These are phyloP conservation scores for Melanotaenia duboulayi DNA, from an alignment of 2,113 vertebrate genomes.

Conservation along the genomic window DNA sequence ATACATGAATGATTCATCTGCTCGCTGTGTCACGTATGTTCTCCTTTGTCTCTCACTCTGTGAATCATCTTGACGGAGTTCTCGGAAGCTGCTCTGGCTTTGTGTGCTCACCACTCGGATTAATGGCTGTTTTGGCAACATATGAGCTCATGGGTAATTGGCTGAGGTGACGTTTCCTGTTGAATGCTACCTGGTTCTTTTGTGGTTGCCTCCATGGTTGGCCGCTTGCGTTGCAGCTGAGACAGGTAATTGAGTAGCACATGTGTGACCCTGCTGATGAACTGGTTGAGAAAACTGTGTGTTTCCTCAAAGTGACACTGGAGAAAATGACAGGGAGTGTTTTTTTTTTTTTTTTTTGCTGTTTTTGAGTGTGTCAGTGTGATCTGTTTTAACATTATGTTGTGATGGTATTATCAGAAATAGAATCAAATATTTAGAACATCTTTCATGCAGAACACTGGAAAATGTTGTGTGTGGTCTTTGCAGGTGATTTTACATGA, in stretches of 20 bases:
- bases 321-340: constrained; percentile 36
- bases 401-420: not conserved
- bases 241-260: constrained; percentile 72
- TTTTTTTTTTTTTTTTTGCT: not conserved
- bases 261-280: constrained; percentile 58
- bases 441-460: no score
- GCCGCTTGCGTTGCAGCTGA: constrained; percentile 43
- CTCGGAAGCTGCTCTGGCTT: constrained; percentile 34
- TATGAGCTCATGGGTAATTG: constrained; percentile 79
- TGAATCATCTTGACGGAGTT: constrained; percentile 40
- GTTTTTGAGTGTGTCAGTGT: not conserved
- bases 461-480: no score
- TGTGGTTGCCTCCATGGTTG: constrained; percentile 63
- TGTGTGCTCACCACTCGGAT: constrained; percentile 74
- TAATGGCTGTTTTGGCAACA: constrained; percentile 84
- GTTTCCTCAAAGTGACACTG: constrained; percentile 51
- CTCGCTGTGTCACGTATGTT: constrained; percentile 14
- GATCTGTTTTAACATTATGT: not conserved
- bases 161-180: constrained; percentile 78
- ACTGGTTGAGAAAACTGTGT: constrained; percentile 43
- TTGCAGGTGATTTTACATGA: no score
- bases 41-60: constrained; percentile 22
- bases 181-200: constrained; percentile 77
- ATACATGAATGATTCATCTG: constrained; percentile 37
- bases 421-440: not conserved